These are phyloP conservation scores for Unio pictorum DNA, from an alignment of 2,888 invertebrate species.

Conservation along the genomic window DNA sequence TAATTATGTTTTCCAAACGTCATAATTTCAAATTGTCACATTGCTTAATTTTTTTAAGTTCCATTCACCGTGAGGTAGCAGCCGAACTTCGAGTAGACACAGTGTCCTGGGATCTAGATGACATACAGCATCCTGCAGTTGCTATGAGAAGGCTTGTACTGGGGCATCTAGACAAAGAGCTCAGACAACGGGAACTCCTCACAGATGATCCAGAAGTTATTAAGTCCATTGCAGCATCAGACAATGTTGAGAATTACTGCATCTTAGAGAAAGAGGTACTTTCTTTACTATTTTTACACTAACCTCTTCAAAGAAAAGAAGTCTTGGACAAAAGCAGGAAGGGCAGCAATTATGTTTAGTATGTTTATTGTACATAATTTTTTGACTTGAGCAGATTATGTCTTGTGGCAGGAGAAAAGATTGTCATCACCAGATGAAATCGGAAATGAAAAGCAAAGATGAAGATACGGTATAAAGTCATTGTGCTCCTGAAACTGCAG, in stretches of 20 bases:
- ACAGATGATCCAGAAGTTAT: conserved; percentile 30
- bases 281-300: no score
- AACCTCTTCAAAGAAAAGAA: no score
- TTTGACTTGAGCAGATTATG: no score
- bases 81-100: conserved; percentile 50
- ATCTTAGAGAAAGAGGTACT: conserved; percentile 36
- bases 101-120: conserved; percentile 37
- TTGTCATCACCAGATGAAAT: no score
- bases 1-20: no score
- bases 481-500: no score
- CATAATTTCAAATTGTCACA: background rate
- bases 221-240: conserved; percentile 27
- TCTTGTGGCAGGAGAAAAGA: no score
- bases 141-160: conserved; percentile 46
- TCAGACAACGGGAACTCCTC: conserved; percentile 31
- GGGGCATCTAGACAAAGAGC: conserved; percentile 40
- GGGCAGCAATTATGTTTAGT: no score
- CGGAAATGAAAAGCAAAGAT: no score
- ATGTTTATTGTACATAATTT: no score
- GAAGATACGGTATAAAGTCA: no score
- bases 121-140: conserved; percentile 48
- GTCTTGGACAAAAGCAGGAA: no score
- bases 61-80: conserved; percentile 26
- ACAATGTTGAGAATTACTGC: conserved; percentile 47
- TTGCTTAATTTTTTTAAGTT: conserved; percentile 18